Evolutionary conservation across 2,113 vertebrate genomes (phyloP).

Genomic region (Scolopax mira): DNA sequence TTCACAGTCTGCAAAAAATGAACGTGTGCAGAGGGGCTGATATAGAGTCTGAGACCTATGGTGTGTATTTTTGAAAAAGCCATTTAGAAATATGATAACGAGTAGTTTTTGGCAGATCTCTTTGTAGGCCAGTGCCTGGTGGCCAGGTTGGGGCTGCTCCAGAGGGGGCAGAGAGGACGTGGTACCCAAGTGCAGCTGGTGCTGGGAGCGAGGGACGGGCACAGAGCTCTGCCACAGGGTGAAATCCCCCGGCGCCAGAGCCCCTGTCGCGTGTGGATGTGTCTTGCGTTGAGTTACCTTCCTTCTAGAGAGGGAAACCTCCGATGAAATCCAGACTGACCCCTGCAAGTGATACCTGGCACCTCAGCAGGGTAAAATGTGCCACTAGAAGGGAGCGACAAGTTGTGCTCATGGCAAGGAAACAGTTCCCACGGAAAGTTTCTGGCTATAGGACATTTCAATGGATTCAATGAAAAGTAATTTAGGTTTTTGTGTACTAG

Average conservation of each 20-base stretch:
- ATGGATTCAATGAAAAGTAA: background rate
- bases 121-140: accelerated
- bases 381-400: too few species aligned
- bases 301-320: background rate
- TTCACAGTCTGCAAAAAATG: background rate
- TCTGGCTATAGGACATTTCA: background rate
- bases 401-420: background rate
- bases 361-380: background rate
- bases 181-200: accelerated
- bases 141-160: accelerated
- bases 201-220: background rate
- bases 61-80: background rate
- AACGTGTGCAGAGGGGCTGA: background rate
- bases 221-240: background rate
- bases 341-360: background rate
- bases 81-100: background rate
- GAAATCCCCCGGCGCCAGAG: background rate
- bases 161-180: background rate
- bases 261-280: accelerated
- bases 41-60: background rate
- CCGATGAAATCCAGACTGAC: background rate
- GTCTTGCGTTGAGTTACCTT: background rate
- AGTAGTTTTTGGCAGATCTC: background rate
- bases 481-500: background rate
- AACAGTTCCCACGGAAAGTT: background rate